A percentile compares a stretch with the other conserved stretches of the same genome.
These are phyloP conservation scores for Protonibea diacanthus DNA, from an alignment of 2,797 vertebrate genomes.

Conservation along the genomic window DNA sequence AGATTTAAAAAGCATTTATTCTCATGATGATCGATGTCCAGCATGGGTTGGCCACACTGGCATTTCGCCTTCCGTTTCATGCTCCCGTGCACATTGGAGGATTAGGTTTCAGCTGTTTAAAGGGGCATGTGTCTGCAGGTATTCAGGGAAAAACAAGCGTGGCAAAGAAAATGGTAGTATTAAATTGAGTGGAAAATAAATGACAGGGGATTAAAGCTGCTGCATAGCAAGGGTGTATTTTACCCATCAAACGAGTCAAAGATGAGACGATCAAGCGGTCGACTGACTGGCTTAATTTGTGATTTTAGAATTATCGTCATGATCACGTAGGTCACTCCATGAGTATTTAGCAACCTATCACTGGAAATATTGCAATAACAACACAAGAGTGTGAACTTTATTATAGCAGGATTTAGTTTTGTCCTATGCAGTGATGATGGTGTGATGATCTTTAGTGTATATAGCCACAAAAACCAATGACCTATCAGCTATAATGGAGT, in stretches of 20 bases:
- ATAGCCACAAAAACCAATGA: neutral
- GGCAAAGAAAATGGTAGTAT: constrained; percentile 3
- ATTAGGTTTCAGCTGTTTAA: constrained; percentile 20
- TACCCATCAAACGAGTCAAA: constrained; percentile 1
- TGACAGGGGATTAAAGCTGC: constrained; percentile 2
- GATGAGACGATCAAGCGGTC: neutral
- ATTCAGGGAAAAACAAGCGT: neutral
- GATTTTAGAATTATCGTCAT: neutral
- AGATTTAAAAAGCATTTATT: constrained; percentile 26
- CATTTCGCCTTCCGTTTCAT: constrained; percentile 6
- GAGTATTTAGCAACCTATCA: neutral
- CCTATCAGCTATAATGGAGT: neutral
- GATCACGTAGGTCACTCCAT: neutral
- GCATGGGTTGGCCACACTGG: neutral
- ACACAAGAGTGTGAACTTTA: neutral
- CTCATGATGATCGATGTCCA: constrained; percentile 27
- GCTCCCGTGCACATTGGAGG: constrained; percentile 1
- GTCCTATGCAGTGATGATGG: neutral
- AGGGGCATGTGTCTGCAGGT: constrained; percentile 6
- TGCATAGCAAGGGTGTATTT: neutral
- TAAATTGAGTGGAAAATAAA: constrained; percentile 48
- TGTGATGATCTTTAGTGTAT: neutral
- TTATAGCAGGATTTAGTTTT: neutral
- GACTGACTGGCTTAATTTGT: constrained; percentile 18
- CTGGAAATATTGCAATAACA: neutral